These are phyloP conservation scores for Reinhardtius hippoglossoides DNA, from an alignment of 2,113 vertebrate genomes.

Conservation along the genomic window DNA sequence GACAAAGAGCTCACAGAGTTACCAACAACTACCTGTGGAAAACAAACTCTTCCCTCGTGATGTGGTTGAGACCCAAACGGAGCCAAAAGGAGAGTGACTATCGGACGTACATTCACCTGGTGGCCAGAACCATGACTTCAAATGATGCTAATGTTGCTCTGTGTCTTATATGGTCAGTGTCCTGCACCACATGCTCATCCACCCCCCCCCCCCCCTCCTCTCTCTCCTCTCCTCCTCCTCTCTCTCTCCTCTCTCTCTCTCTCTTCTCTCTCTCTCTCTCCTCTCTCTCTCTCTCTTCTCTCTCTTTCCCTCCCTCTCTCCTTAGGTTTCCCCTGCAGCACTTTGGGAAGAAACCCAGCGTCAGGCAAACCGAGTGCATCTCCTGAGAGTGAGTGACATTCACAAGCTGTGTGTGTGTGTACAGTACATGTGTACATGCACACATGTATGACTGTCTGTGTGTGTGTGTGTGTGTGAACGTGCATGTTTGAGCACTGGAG, in stretches of 20 bases:
- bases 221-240: slow-evolving; percentile 31
- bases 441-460: background rate
- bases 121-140: no score
- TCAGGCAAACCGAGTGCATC: slow-evolving; percentile 68
- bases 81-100: no score
- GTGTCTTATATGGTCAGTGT: background rate
- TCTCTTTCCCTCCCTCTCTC: slow-evolving; percentile 36
- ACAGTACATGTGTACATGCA: background rate
- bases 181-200: background rate
- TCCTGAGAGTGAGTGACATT: slow-evolving; percentile 75
- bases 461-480: background rate
- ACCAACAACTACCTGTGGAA: no score
- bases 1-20: no score
- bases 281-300: background rate
- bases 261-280: slow-evolving; percentile 3
- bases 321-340: slow-evolving; percentile 76
- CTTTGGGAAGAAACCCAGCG: slow-evolving; percentile 72
- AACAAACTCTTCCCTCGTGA: background rate
- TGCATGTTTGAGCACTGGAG: background rate
- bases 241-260: slow-evolving; percentile 2
- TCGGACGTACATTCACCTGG: no score
- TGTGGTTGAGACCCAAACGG: no score
- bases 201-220: background rate
- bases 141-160: no score
- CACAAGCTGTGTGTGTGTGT: slow-evolving; percentile 42